A percentile compares a stretch with the other conserved stretches of the same genome.
phyloP scores from a whole-genome alignment of 2,113 vertebrate genomes.

The Verasper variegatus region DNA sequence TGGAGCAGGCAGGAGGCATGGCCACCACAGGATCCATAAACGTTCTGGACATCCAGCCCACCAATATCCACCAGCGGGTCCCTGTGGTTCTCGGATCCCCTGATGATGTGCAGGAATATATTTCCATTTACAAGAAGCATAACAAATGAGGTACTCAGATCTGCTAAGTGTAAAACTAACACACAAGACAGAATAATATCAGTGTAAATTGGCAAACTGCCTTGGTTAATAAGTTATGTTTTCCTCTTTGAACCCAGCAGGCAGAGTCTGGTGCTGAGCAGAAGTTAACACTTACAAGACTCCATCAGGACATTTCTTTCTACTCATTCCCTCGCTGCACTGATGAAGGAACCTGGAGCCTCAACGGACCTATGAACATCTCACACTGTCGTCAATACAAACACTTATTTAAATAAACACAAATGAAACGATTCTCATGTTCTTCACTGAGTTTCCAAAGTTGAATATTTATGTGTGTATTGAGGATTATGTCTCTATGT shows the following conservation, averaged over 20 bases:
- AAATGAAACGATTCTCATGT: not conserved
- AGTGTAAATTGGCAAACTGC: not conserved
- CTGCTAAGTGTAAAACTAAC: no score
- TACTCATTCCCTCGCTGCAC: slow-evolving; percentile 17
- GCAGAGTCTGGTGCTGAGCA: not conserved
- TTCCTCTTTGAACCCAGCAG: slow-evolving; percentile 7
- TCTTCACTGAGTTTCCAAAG: not conserved
- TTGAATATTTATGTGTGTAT: not conserved
- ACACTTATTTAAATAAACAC: slow-evolving; percentile 58
- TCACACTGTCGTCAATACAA: not conserved
- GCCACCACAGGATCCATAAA: slow-evolving; percentile 90
- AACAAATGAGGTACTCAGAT: slow-evolving; percentile 77
- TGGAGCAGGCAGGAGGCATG: slow-evolving; percentile 96
- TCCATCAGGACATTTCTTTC: slow-evolving; percentile 17
- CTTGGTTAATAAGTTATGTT: not conserved
- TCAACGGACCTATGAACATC: not conserved
- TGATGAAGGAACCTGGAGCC: slow-evolving; percentile 26
- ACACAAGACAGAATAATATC: not conserved
- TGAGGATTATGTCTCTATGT: no score
- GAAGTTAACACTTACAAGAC: no score
- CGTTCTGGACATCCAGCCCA: slow-evolving; percentile 92
- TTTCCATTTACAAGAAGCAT: slow-evolving; percentile 89
- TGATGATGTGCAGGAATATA: slow-evolving; percentile 93
- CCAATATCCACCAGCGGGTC: slow-evolving; percentile 91
- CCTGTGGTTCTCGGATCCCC: slow-evolving; percentile 94